A percentile compares a stretch with the other conserved stretches of the same genome.
Evolutionary conservation across 2,888 invertebrate genomes (phyloP).

Genomic region (Agrilus mali): DNA sequence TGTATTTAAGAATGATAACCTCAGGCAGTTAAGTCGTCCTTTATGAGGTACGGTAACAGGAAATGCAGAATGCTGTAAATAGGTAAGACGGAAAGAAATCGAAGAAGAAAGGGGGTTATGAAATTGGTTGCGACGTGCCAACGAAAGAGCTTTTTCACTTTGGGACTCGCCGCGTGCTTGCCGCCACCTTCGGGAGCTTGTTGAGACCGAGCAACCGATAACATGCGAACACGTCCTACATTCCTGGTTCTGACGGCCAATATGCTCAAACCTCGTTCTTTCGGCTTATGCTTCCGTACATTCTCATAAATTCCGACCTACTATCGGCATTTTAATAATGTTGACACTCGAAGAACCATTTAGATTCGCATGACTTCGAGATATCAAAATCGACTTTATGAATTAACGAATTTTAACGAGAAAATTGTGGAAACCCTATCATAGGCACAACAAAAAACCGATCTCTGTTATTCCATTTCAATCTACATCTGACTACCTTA

Average conservation of each 20-base stretch:
- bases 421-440: no score
- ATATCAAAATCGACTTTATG: no score
- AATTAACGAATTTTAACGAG: no score
- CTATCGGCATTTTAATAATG: no score
- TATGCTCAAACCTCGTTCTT: constrained; percentile 20
- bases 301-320: constrained; percentile 7
- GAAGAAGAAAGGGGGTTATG: constrained; percentile 22
- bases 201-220: constrained; percentile 24
- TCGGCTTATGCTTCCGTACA: constrained; percentile 8
- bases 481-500: no score
- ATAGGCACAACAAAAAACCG: no score
- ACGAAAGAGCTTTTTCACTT: constrained; percentile 26
- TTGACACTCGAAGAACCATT: no score
- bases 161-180: constrained; percentile 17
- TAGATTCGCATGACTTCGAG: no score
- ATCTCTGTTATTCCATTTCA: no score
- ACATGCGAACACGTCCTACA: constrained; percentile 24
- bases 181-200: constrained; percentile 12
- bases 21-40: neutral
- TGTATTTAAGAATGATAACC: no score
- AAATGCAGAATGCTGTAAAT: constrained; percentile 26
- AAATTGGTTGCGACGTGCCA: constrained; percentile 25
- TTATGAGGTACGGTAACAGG: constrained; percentile 6
- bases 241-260: constrained; percentile 27
- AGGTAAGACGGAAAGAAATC: constrained; percentile 26